Evolutionary conservation across 2,888 invertebrate genomes (phyloP), one percentile per base, ranked within the genome.

Genomic region (Deladenus siricidicola): DNA sequence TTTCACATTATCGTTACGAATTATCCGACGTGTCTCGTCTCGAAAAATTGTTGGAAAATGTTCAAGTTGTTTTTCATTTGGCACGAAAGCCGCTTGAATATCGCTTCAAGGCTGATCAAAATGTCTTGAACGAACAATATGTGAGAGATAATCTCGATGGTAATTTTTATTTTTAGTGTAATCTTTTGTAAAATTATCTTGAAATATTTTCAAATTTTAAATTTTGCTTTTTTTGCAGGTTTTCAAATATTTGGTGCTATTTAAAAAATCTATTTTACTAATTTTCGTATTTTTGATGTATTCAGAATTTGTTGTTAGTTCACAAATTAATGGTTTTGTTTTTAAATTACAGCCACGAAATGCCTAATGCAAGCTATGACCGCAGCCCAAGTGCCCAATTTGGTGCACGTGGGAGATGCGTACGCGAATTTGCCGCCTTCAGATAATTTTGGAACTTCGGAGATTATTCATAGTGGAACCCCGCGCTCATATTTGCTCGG

Each of bases 371-470:
- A 76, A 43, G 60, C 68, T 8, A 71, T 76, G 65, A 49, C 67
- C 4, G 24, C 48, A 1, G 56, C 60, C 6, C 47, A 57, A 21
- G 68, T 76, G 24, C 64, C 60, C 26, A 67, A 68, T 28, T 58
- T 76, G 17, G 65, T 76, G 6, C 69, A 70, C 55, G 58, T 77
- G 10, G 74, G 76, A 8, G 74, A 75, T 52, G 74, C 75, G 6
- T 76, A 69, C 56, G 69, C 73, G 39, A 68, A 71, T 26, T 64
- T 76, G 26, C 74, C 74, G 4, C 58, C 66, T 26, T 70, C 70
- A 21, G 76, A 76, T 59, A 76, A 76, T 54, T 76, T 73, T 54
- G 76, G 76, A 30, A 56, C 70, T 3, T 68, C 71, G 8, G 75
- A 74, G 61, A 70, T 71, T 19, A 69, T 72, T 17, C 69, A 69